These are phyloP conservation scores for Steinernema khuongi DNA, from an alignment of 1,140 invertebrate species.

Conservation along the genomic window DNA sequence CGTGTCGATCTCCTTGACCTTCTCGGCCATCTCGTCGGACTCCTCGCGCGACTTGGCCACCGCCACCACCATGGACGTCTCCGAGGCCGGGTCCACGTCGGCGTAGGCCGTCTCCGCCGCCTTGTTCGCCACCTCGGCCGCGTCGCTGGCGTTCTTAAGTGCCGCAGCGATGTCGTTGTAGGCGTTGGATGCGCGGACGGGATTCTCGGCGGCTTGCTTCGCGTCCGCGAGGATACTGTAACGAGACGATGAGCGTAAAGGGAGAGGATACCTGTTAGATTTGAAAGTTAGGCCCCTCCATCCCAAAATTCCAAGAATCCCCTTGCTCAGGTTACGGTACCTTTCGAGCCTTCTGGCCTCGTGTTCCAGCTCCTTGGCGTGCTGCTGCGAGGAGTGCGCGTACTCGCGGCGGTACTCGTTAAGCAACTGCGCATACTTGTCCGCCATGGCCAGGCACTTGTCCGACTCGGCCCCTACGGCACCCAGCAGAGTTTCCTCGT, in stretches of 20 bases:
- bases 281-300: no score
- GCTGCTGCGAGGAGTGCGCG: conserved; percentile 36
- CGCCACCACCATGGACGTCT: neutral
- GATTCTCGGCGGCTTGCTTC: conserved; percentile 41
- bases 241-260: conserved; percentile 13
- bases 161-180: conserved; percentile 51
- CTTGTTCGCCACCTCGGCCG: conserved; percentile 25
- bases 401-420: conserved; percentile 41
- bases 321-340: conserved; percentile 6
- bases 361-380: conserved; percentile 45
- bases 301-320: no score
- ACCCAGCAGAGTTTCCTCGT: conserved; percentile 19
- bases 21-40: neutral
- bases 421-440: conserved; percentile 33
- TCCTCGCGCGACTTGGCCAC: neutral
- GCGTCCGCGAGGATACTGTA: conserved; percentile 26
- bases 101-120: conserved; percentile 21
- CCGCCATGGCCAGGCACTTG: conserved; percentile 27
- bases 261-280: neutral
- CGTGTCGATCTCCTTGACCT: neutral
- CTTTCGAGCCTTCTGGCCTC: conserved; percentile 35
- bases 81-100: neutral
- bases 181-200: conserved; percentile 51
- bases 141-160: conserved; percentile 47
- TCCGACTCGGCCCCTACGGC: neutral